phyloP scores from a whole-genome alignment of 2,113 vertebrate genomes.

The Orcinus orca region DNA sequence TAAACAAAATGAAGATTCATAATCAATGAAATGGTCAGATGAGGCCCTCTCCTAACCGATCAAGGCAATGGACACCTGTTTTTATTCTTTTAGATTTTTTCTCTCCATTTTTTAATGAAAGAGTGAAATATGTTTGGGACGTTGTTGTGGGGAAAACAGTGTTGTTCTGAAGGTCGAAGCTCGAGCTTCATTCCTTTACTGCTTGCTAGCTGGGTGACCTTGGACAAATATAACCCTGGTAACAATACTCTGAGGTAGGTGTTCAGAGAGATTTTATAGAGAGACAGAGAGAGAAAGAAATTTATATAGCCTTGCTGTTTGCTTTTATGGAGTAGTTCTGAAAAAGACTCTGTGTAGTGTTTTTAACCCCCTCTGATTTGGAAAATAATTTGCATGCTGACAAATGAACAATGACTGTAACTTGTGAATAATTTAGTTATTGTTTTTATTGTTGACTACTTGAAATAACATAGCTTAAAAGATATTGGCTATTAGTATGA shows the following conservation, averaged over 20 bases:
- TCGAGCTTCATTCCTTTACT: background rate
- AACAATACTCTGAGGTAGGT: background rate
- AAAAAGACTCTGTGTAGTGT: background rate
- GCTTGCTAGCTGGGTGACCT: background rate
- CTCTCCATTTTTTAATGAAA: background rate
- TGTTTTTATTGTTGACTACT: background rate
- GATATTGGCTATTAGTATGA: background rate
- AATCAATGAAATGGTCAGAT: background rate
- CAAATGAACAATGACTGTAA: background rate
- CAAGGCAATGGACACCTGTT: background rate
- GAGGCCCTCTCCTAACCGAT: background rate
- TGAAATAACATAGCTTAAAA: background rate
- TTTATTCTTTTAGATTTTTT: background rate
- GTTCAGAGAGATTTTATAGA: background rate
- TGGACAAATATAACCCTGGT: background rate
- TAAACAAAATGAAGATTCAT: background rate
- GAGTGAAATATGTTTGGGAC: background rate
- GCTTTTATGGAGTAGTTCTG: background rate
- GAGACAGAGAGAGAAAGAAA: background rate
- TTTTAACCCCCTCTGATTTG: background rate
- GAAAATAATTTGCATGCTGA: background rate
- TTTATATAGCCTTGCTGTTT: background rate
- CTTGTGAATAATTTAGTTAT: background rate
- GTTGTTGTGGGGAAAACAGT: background rate
- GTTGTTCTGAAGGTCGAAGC: background rate